Base-by-base conservation (phyloP, 1,140 invertebrate species). In the Spodoptera frugiperda region DNA sequence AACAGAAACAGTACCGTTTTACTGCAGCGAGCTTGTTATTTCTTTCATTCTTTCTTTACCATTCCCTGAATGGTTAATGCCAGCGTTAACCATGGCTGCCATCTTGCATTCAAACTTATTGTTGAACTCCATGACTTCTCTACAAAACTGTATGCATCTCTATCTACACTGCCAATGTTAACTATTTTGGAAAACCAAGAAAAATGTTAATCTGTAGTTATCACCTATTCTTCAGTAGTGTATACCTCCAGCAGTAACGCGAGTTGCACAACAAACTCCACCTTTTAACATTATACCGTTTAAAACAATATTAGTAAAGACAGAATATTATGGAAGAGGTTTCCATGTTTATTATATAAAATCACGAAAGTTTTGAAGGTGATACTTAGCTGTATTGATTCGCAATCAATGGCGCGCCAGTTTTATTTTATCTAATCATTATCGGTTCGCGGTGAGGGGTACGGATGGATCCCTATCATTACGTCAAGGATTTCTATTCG, bases 341-440 rank as follows among this genome's bases (percentile, higher is more conserved):
- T 33, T n/a, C 12, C 6, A 15, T 17, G 9, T 61, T 61, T 44
- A 61, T 59, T 59, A 33, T n/a, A 17, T 39, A 8, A 39, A 59
- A 33, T 61, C 33, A 61, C 57, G 57, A 61, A 61, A 39, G 0
- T n/a, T 61, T 65, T 14, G 6, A 49, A 65, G 61, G 39, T 65
- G 44, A 65, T 48, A 51, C 48, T 14, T n/a, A 49, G 44, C 8
- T 61, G 44, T 65, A 65, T 49, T 49, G 61, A 21, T 25, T 25
- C 19, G 5, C 17, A 65, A 65, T 65, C 44, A 19, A 19, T 65
- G 61, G 39, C 39, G 12, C 8, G 44, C 44, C 30, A 39, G 57
- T 44, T 44, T 61, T 61, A 44, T 44, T 44, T 61, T 61, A 44
- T 61, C 57, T 61, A 61, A 61, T 61, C 57, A 61, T 44, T 61